Conservation (phyloP, 1,140 invertebrate genomes). For the Harpegnathos saltator region DNA sequence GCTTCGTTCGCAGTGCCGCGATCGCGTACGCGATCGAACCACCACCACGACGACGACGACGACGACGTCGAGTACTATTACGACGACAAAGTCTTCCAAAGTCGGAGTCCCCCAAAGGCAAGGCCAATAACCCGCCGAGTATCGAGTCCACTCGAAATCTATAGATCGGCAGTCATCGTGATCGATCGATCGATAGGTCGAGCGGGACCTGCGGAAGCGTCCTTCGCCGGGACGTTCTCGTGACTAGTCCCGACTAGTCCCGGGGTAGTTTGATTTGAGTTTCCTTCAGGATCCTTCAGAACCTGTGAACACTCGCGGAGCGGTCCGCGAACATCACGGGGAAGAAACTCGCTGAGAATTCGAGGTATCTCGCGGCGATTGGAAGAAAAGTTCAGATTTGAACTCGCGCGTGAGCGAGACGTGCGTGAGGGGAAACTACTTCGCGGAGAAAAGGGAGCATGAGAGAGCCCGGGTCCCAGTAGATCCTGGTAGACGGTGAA, state of each 20-base stretch:
- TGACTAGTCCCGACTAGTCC: too few relatives aligned
- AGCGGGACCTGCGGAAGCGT: too few relatives aligned
- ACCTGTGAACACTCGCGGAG: neutral
- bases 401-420: too few relatives aligned
- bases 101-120: neutral
- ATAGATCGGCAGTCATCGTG: too few relatives aligned
- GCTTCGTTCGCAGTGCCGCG: slow-evolving; percentile 21
- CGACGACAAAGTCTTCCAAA: slow-evolving; percentile 10
- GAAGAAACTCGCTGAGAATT: slow-evolving; percentile 28
- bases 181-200: too few relatives aligned
- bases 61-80: neutral
- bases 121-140: too few relatives aligned
- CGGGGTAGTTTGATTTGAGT: neutral
- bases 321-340: too few relatives aligned
- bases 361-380: slow-evolving; percentile 42
- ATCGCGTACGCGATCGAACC: slow-evolving; percentile 48
- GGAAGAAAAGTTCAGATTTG: slow-evolving; percentile 22
- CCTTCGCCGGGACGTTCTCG: too few relatives aligned
- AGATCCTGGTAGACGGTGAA: too few relatives aligned
- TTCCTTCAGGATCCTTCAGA: slow-evolving; percentile 27
- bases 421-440: slow-evolving; percentile 15
- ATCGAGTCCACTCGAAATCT: slow-evolving; percentile 5
- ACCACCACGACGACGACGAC: too few relatives aligned
- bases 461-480: slow-evolving; percentile 16
- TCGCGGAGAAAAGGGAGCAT: slow-evolving; percentile 21